phyloP scores from a whole-genome alignment of 2,888 invertebrate genomes.

The Petrophora chlorosata region DNA sequence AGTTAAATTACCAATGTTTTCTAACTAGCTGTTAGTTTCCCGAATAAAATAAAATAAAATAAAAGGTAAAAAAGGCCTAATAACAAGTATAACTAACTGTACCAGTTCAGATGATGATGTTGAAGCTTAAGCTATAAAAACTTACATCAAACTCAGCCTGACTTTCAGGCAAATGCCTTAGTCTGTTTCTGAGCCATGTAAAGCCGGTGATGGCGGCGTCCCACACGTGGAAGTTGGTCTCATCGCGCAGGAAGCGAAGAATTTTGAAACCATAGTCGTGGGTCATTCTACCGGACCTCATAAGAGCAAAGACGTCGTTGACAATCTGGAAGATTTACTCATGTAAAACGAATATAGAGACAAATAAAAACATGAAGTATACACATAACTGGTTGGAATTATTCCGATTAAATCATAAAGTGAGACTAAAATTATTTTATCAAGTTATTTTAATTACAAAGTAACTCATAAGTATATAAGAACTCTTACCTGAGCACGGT shows the following conservation, averaged over 20 bases:
- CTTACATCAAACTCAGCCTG: slow-evolving; percentile 70
- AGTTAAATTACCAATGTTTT: too few species aligned
- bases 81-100: too few species aligned
- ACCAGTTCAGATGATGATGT: too few species aligned
- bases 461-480: too few species aligned
- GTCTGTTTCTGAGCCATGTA: slow-evolving; percentile 67
- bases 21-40: too few species aligned
- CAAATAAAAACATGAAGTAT: not conserved
- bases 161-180: slow-evolving; percentile 62
- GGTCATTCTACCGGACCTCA: slow-evolving; percentile 63
- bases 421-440: too few species aligned
- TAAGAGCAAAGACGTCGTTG: slow-evolving; percentile 71
- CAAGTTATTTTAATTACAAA: too few species aligned
- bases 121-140: too few species aligned
- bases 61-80: too few species aligned
- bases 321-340: slow-evolving; percentile 56
- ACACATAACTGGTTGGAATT: too few species aligned
- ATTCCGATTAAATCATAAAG: too few species aligned
- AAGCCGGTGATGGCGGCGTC: slow-evolving; percentile 68
- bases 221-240: slow-evolving; percentile 73
- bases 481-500: slow-evolving; percentile 87
- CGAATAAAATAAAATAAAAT: too few species aligned
- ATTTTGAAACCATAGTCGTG: slow-evolving; percentile 65
- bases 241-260: slow-evolving; percentile 62
- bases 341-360: not conserved